A percentile compares a stretch with the other conserved stretches of the same genome.
These are phyloP conservation scores for Triplophysa bombifrons DNA, from an alignment of 2,797 vertebrate species.

Conservation along the genomic window DNA sequence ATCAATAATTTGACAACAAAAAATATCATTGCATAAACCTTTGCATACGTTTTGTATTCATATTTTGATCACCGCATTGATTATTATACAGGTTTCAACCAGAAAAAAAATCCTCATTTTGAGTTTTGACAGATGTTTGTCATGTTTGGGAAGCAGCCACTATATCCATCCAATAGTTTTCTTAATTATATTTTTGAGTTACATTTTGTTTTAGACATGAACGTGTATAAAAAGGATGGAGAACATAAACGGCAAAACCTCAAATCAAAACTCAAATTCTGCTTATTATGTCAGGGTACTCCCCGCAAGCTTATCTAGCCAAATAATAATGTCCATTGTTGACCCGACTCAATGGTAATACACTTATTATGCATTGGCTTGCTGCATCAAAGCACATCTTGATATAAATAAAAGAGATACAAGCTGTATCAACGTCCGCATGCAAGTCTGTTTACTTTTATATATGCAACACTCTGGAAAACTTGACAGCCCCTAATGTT, in stretches of 20 bases:
- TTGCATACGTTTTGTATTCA: neutral
- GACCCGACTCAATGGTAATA: neutral
- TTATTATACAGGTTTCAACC: neutral
- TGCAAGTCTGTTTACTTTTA: neutral
- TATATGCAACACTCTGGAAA: neutral
- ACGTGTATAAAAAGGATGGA: neutral
- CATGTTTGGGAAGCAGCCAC: neutral
- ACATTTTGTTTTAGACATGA: neutral
- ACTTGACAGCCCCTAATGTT: slow-evolving; percentile 7
- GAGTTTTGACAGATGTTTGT: neutral
- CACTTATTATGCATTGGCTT: neutral
- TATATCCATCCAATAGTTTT: neutral
- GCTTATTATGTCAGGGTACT: neutral
- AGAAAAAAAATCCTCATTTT: neutral
- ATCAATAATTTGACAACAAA: neutral
- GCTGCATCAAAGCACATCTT: neutral
- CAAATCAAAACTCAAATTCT: neutral
- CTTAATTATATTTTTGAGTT: neutral
- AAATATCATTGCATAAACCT: neutral
- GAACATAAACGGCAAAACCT: neutral
- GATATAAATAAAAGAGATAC: slow-evolving; percentile 5
- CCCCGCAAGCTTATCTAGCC: neutral
- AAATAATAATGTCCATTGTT: neutral
- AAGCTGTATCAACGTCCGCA: neutral
- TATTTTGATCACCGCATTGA: neutral